phyloP scores from a whole-genome alignment of 37 sponge, comb jelly and placozoan genomes.

The Oopsacas minuta region DNA sequence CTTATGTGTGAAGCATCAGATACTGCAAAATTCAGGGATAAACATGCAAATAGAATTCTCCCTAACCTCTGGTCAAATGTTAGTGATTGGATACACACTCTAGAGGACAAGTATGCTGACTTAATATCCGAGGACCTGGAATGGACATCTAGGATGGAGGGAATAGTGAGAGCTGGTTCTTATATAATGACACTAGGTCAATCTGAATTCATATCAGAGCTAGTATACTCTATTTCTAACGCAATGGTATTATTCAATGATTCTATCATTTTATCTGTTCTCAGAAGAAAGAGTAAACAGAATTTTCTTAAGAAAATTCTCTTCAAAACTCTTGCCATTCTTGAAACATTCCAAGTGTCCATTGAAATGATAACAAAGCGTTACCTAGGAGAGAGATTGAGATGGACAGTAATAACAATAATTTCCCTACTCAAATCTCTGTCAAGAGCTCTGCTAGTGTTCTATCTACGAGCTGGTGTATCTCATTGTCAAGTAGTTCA shows the following conservation, averaged over 20 bases:
- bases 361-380: background rate
- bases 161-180: background rate
- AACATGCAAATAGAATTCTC: too few species aligned
- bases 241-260: background rate
- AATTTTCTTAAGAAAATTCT: background rate
- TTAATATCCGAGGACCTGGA: background rate
- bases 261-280: background rate
- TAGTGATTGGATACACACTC: background rate
- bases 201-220: background rate
- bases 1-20: too few species aligned
- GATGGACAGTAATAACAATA: background rate
- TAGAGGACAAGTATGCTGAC: background rate
- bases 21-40: too few species aligned
- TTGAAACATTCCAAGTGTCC: background rate
- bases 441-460: background rate
- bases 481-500: background rate
- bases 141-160: conserved; percentile 17
- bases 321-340: background rate
- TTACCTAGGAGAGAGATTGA: background rate
- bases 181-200: background rate
- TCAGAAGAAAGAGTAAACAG: background rate
- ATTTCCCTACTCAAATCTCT: background rate
- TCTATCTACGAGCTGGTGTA: background rate
- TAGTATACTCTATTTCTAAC: background rate
- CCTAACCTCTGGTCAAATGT: background rate